Base-by-base conservation (phyloP, 64 coral and sea anemone species). In the Montipora capricornis region DNA sequence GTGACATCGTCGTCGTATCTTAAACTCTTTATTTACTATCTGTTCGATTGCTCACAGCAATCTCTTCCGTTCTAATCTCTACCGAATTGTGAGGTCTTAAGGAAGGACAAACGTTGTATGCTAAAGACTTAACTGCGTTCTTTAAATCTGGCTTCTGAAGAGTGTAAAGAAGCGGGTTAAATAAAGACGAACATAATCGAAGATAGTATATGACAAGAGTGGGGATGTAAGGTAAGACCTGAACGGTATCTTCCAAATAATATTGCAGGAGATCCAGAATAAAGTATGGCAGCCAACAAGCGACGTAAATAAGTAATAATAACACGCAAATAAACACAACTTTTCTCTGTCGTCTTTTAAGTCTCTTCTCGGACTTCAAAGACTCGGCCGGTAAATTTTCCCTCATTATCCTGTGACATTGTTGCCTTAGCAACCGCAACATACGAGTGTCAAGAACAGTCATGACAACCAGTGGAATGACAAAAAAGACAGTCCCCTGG, bases 381-480 rank as follows among this genome's bases (percentile, higher is more conserved):
- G 14, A 93, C 53, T 93, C 83, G 5, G 81, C 58, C 9, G 91
- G 79, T 5, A 93, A 75, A 17, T 93, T 93, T 49, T 93, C 68
- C 75, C 44, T 67, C 3, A 76, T 37, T 44, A 93, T 93, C 47
- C 84, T 87, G 6, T 59, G 75, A 8, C 75, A 61, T 59, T 93
- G 91, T 78, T 58, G 68, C 5, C 74, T 26, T 12, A 93, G 74
- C 20, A 80, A 62, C 6, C 57, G 9, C 24, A 93, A 76, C 91
- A 93, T 93, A 50, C 49, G 73, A 8, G n/a, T 62, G 29, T 93
- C 91, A 47, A 93, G 75, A 15, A 93, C 29, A 37, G 29, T 37
- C 29, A 37, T 37, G 29, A 37, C 29, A 37, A 37, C 29, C 29
- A 37, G 29, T 37, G 29, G 1, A 37, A 37, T 37, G 29, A 37